Conservation (phyloP, 2,113 vertebrate genomes). For the Heteronetta atricapilla region DNA sequence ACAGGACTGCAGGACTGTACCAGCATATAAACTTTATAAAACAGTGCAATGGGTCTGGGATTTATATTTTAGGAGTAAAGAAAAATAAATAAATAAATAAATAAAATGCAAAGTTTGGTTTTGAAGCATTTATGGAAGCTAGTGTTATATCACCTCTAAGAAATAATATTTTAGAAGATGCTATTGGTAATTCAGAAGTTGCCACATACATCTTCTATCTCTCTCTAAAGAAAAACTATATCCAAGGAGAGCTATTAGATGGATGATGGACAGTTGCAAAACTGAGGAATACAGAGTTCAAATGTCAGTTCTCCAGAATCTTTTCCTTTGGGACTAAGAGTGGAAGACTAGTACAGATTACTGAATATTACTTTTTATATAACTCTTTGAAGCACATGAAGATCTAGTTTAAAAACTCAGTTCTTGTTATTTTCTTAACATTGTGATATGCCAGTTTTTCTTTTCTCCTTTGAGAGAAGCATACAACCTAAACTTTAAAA, state of each 20-base stretch:
- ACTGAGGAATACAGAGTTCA: neutral
- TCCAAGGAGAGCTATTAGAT: neutral
- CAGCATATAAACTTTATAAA: neutral
- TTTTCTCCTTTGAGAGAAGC: neutral
- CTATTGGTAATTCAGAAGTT: neutral
- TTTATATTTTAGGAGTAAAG: neutral
- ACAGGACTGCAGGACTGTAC: neutral
- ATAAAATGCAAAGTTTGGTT: neutral
- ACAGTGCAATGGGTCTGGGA: neutral
- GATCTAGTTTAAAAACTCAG: neutral
- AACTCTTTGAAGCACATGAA: neutral
- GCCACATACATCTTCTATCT: neutral
- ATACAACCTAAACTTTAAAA: neutral
- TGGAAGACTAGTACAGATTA: neutral
- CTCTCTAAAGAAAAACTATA: neutral
- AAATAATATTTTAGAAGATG: neutral
- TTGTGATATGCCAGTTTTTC: neutral
- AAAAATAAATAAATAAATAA: neutral
- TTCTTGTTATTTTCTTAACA: neutral
- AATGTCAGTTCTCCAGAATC: neutral
- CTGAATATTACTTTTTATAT: neutral
- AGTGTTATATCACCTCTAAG: neutral
- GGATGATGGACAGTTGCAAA: neutral
- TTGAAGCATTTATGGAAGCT: neutral
- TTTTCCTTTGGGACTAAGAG: neutral